Conservation (phyloP, 1,140 invertebrate genomes). For the Maniola jurtina region DNA sequence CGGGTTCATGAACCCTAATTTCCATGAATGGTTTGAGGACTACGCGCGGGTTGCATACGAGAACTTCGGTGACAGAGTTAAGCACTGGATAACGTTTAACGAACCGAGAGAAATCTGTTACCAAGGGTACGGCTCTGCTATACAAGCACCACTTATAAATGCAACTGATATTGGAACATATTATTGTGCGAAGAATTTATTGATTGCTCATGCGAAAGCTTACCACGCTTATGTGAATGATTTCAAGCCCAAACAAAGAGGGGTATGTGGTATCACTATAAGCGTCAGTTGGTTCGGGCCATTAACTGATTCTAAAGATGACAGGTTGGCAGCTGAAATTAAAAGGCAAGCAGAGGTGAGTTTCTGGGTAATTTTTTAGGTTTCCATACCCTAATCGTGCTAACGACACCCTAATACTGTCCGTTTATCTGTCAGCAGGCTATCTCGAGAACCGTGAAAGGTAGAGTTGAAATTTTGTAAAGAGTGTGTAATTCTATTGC, state of each 20-base stretch:
- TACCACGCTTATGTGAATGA: constrained; percentile 68
- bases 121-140: constrained; percentile 53
- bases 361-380: constrained; percentile 4
- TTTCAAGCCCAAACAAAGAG: constrained; percentile 55
- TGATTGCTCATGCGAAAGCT: constrained; percentile 79
- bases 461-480: too few species aligned
- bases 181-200: constrained; percentile 75
- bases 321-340: constrained; percentile 75
- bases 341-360: constrained; percentile 44
- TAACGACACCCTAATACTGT: too few species aligned
- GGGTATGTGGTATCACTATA: constrained; percentile 78
- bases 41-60: constrained; percentile 75
- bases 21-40: constrained; percentile 77
- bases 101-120: constrained; percentile 68
- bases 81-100: constrained; percentile 76
- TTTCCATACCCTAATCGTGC: too few species aligned
- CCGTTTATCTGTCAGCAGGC: too few species aligned
- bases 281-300: constrained; percentile 79
- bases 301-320: constrained; percentile 61
- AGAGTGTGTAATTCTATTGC: too few species aligned
- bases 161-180: constrained; percentile 65
- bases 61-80: constrained; percentile 75
- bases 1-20: constrained; percentile 52
- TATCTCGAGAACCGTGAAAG: too few species aligned
- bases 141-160: constrained; percentile 51